Percentiles rank a stretch among this genome's conserved stretches.
Evolutionary conservation across 2,113 vertebrate genomes (phyloP).

Genomic region (Xerus inauris): DNA sequence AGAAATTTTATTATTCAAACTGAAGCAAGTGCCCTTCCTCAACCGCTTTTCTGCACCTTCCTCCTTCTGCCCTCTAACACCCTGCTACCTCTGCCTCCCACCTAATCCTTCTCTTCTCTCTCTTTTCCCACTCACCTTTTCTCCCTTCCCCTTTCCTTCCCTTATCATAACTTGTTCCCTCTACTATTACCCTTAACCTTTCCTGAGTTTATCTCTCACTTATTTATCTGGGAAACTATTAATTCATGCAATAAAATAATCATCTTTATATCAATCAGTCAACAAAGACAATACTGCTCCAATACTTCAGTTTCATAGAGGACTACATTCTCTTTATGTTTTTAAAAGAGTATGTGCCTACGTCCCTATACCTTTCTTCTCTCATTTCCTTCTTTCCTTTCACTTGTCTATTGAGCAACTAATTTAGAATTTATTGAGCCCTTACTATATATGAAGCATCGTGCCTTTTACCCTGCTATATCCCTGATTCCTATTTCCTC

Average conservation of each 20-base stretch:
- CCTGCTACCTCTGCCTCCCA: rapidly evolving
- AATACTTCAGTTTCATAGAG: neutral
- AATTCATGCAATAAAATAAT: neutral
- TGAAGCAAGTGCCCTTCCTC: neutral
- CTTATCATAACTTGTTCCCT: neutral
- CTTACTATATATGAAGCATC: neutral
- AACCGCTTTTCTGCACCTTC: neutral
- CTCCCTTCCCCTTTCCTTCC: too few relatives aligned
- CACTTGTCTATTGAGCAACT: neutral
- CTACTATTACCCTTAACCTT: neutral
- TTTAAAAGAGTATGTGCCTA: neutral
- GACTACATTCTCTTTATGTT: neutral
- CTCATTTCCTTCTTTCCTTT: neutral
- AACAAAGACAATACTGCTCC: neutral
- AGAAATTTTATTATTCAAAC: neutral
- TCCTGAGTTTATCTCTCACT: neutral
- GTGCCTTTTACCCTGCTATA: neutral
- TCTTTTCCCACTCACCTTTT: too few relatives aligned
- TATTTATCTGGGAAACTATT: neutral
- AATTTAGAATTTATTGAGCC: neutral
- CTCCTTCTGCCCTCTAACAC: rapidly evolving
- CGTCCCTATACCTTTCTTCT: neutral
- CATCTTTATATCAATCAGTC: neutral
- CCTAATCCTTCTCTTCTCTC: too few relatives aligned
- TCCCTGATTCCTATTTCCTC: neutral